Conservation (phyloP, 2,797 vertebrate species). For the Rhyacichthys aspro region DNA sequence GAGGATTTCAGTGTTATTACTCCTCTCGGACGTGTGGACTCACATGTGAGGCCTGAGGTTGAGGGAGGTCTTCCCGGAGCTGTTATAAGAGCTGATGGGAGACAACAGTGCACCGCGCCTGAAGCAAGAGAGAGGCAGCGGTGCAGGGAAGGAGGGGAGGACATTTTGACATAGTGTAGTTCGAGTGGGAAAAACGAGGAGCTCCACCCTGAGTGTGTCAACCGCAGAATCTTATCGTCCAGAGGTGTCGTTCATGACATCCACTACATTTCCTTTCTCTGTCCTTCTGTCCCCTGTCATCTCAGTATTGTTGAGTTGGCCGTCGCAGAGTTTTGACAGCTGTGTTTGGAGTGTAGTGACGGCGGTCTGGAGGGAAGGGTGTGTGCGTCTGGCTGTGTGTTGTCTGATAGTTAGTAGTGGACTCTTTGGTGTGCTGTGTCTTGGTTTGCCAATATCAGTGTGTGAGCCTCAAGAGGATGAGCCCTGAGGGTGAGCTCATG, state of each 20-base stretch:
- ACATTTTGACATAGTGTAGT: background rate
- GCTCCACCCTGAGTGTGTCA: conserved; percentile 28
- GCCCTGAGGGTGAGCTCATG: conserved; percentile 30
- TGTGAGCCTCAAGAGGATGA: conserved; percentile 30
- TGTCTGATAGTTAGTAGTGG: conserved; percentile 56
- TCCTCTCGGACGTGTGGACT: conserved; percentile 69
- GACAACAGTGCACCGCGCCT: conserved; percentile 63
- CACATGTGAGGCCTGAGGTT: conserved; percentile 69
- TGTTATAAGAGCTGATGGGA: conserved; percentile 69
- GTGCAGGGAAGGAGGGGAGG: conserved; percentile 18
- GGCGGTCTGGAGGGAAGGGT: conserved; percentile 80
- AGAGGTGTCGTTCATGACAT: conserved; percentile 56
- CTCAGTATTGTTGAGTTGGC: conserved; percentile 75
- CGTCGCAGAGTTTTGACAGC: conserved; percentile 83
- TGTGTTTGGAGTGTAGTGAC: conserved; percentile 79
- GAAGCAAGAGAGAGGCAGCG: conserved; percentile 38
- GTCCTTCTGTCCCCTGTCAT: conserved; percentile 60
- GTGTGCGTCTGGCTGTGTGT: conserved; percentile 74
- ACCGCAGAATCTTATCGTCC: conserved; percentile 34
- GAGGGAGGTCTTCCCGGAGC: conserved; percentile 66
- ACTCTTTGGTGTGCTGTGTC: conserved; percentile 50
- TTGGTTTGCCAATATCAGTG: conserved; percentile 55
- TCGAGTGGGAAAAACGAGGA: background rate
- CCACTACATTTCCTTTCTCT: conserved; percentile 30
- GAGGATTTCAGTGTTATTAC: conserved; percentile 73